A percentile compares a stretch with the other conserved stretches of the same genome.
Conservation (phyloP, 2,888 invertebrate species). For the Caenorhabditis parvicauda region DNA sequence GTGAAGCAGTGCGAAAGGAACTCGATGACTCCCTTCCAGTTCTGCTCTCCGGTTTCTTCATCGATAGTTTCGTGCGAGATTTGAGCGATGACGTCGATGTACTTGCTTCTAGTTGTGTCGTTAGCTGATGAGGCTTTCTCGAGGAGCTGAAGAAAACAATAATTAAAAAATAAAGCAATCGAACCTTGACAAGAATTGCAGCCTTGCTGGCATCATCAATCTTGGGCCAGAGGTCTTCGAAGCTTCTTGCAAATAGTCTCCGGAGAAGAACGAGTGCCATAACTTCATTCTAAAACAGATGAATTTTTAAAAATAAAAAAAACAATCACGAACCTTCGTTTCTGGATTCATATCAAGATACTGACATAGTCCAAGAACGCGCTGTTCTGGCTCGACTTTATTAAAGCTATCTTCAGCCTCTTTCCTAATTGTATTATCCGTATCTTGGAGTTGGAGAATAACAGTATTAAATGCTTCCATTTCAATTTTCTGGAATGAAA, state of each 20-base stretch:
- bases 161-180: not conserved
- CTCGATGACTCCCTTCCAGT: conserved; percentile 69
- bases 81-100: conserved; percentile 32
- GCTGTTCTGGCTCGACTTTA: conserved; percentile 10
- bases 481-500: too few species aligned
- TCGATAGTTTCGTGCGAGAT: conserved; percentile 29
- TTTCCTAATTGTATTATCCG: conserved; percentile 25
- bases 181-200: conserved; percentile 13
- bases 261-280: conserved; percentile 92
- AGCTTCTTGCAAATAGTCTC: conserved; percentile 80
- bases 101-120: conserved; percentile 23
- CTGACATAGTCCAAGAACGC: not conserved
- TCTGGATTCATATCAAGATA: not conserved
- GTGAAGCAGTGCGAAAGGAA: conserved; percentile 92
- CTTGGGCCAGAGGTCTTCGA: conserved; percentile 75
- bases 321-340: not conserved
- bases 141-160: not conserved
- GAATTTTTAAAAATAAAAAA: too few species aligned
- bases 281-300: too few species aligned
- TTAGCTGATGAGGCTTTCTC: conserved; percentile 19
- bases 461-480: too few species aligned
- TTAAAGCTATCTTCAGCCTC: conserved; percentile 29
- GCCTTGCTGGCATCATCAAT: conserved; percentile 80
- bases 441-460: too few species aligned
- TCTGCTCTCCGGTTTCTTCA: conserved; percentile 24